Base-by-base conservation (phyloP, 2,797 vertebrate genomes). In the Lacerta viridis region DNA sequence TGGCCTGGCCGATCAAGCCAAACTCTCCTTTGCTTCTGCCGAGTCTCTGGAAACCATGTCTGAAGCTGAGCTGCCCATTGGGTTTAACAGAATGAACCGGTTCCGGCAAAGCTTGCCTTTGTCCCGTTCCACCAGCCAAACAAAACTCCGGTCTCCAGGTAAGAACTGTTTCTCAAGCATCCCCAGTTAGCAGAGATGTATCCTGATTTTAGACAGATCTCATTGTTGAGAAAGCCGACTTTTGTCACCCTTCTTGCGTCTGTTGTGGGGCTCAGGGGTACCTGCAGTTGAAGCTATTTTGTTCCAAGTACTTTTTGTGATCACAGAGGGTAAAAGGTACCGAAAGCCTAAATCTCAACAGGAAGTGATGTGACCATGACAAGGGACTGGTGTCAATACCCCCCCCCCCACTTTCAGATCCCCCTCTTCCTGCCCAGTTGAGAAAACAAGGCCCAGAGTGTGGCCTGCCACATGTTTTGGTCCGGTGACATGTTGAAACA, bases 21-120 rank as follows among this genome's bases (percentile, higher is more conserved):
- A 99, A 95, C 97, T 99, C 91, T 99, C 99, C 77, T 99, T 98
- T 3, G 99, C 99, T 92, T 99, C 99, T 0, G 98, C 99, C 0
- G 99, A 99, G 91, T 99, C 98, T 91, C 94, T 99, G 97, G 99
- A 99, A 97, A 99, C 98, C 96, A 99, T 99, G 99, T 99, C 99
- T 1, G 99, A 99, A 94, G 98, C 98, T 0, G 98, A 99, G 97
- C 97, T 99, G 88, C 99, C 99, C 64, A 90, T 99, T 71, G 98
- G 98, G 0, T 99, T 99, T 96, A 99, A 98, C 96, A 98, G 99
- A 93, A 99, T 99, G 98, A 99, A 99, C 95, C 98, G 99, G 43
- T 98, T 99, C 93, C 98, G 99, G 36, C 99, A 99, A 97, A 99
- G 99, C 96, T 96, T 99, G 94, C 99, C 98, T 1, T 96, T 99